Evolutionary conservation across 2,113 vertebrate species (phyloP), one percentile per base, ranked within the genome.

Genomic region (Muntiacus muntjak): DNA sequence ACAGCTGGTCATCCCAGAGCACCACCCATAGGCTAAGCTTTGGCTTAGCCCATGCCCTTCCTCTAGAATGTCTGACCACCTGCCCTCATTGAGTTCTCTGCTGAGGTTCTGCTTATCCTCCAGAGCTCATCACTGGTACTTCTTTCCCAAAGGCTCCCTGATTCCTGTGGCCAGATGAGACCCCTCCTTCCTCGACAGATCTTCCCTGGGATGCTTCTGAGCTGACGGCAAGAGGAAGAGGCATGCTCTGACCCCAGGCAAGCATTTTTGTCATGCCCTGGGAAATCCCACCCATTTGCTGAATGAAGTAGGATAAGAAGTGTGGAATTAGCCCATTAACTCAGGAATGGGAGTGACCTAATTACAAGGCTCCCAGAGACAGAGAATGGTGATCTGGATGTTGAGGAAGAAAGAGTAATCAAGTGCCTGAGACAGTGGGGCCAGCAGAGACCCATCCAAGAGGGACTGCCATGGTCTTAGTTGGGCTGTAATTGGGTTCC

Each of bases 131-230:
- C 19, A 23, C 64, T 11, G 30, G 3, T 26, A 4, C 33, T 2
- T 60, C 89, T n/a, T 94, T 64, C 25, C 47, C 1, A 5, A 62
- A 33, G 23, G 55, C 30, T 5, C 50, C 21, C 28, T 57, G 50
- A 54, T 25, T 60, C 50, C 33, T 1, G 0, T 9, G 43, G 10
- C 45, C 13, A 3, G 12, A 21, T 3, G 3, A 25, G 33, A 33
- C 19, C 26, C 45, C 19, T 76, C 19, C 55, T 88, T 17, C 60
- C 50, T 89, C 15, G 1, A 60, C 16, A 55, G 40, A 50, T 33
- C 45, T 55, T 26, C 13, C 88, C 45, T 6, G 7, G 4, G 9
- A 87, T 30, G 17, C 47, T 55, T 60, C 52, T 7, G 19, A 43
- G 62, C 28, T 3, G 17, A 40, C 11, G 1, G 21, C 43, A 47